A percentile compares a stretch with the other conserved stretches of the same genome.
These are phyloP conservation scores for Cyprinodon diabolis DNA, from an alignment of 2,797 vertebrate genomes.

Conservation along the genomic window DNA sequence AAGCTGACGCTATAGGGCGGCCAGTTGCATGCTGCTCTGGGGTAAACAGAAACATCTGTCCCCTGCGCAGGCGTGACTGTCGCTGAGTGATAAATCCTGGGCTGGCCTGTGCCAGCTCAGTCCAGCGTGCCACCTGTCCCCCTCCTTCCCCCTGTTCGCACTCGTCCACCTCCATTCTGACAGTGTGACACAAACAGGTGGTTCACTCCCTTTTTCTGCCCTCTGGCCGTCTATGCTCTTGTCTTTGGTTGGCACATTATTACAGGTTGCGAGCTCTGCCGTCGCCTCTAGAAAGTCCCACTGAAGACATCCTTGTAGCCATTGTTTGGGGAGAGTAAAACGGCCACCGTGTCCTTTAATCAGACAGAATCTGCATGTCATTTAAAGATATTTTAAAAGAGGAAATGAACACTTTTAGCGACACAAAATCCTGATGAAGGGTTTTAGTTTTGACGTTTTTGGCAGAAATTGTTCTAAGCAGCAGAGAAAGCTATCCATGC, in stretches of 20 bases:
- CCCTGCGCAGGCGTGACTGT: conserved; percentile 77
- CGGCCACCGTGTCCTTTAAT: conserved; percentile 35
- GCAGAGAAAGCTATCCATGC: conserved; percentile 6
- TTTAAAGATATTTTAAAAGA: conserved; percentile 36
- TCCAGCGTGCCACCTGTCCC: conserved; percentile 79
- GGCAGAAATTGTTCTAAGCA: conserved; percentile 22
- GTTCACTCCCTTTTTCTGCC: conserved; percentile 75
- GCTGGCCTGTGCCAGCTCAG: conserved; percentile 73
- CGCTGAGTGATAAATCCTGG: conserved; percentile 80
- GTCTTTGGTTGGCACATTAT: conserved; percentile 74
- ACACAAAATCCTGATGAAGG: conserved; percentile 8
- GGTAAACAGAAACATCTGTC: conserved; percentile 83
- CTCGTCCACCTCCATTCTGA: conserved; percentile 73
- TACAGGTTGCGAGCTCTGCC: conserved; percentile 67
- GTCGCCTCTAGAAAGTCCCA: conserved; percentile 72
- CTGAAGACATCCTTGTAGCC: conserved; percentile 46
- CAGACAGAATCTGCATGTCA: conserved; percentile 37
- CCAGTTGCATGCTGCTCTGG: conserved; percentile 77
- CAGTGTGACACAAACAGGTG: conserved; percentile 85
- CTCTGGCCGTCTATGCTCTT: conserved; percentile 79
- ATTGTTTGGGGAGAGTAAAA: conserved; percentile 26
- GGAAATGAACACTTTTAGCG: conserved; percentile 25
- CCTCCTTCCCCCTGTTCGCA: conserved; percentile 74
- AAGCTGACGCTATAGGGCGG: conserved; percentile 64
- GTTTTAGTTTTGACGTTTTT: conserved; percentile 4